Conservation (phyloP, 2,888 invertebrate genomes). For the Homarus gammarus region DNA sequence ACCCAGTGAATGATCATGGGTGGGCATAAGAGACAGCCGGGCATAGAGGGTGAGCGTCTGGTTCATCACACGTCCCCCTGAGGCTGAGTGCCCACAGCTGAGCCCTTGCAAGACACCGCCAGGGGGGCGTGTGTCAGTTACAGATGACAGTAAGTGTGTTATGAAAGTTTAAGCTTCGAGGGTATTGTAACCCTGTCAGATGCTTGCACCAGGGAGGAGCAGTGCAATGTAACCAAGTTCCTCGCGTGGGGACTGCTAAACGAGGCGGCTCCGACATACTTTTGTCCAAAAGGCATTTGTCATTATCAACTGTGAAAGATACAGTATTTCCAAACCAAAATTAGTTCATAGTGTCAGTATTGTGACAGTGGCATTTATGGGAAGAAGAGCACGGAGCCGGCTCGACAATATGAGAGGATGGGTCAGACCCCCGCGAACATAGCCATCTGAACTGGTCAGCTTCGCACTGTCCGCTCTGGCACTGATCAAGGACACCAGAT, state of each 20-base stretch:
- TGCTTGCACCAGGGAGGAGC: conserved; percentile 45
- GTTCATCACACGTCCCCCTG: conserved; percentile 57
- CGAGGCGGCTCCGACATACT: conserved; percentile 56
- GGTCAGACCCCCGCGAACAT: conserved; percentile 69
- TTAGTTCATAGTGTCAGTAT: background rate
- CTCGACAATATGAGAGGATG: conserved; percentile 66
- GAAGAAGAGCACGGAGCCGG: conserved; percentile 29
- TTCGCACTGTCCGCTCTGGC: conserved; percentile 29
- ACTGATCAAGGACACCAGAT: background rate
- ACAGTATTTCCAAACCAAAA: background rate
- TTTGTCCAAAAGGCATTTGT: too few species aligned
- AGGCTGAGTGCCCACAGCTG: conserved; percentile 71
- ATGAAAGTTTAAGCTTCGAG: conserved; percentile 5
- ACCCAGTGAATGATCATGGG: conserved; percentile 52
- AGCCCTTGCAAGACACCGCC: conserved; percentile 73
- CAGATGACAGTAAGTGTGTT: conserved; percentile 32
- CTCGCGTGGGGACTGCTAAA: conserved; percentile 67
- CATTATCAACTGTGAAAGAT: background rate
- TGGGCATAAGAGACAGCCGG: conserved; percentile 34
- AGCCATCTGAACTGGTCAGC: conserved; percentile 59
- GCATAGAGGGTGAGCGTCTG: conserved; percentile 30
- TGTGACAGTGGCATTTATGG: background rate
- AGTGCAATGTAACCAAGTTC: conserved; percentile 47
- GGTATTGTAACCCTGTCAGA: conserved; percentile 20
- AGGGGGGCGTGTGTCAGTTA: conserved; percentile 49